phyloP scores from a whole-genome alignment of 2,888 invertebrate species.

The Fragum fragum region DNA sequence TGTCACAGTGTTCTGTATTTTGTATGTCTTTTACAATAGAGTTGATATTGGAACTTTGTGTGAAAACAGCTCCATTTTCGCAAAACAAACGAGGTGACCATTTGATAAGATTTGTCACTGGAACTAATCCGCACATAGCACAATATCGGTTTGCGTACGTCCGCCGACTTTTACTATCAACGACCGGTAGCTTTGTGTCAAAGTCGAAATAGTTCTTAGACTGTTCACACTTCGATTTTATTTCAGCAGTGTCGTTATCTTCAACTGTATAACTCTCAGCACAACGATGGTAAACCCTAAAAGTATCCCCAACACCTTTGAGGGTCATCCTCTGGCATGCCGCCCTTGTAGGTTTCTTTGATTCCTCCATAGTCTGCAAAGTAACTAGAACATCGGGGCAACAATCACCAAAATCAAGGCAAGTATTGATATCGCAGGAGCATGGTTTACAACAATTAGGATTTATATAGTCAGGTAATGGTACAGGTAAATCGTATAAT shows the following conservation, averaged over 20 bases:
- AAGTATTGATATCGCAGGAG: constrained; percentile 2
- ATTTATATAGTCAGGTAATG: not conserved
- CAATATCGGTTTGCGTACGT: not conserved
- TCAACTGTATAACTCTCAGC: not conserved
- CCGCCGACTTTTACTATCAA: not conserved
- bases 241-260: not conserved
- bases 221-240: constrained; percentile 10
- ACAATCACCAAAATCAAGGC: constrained; percentile 10
- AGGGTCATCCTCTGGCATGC: not conserved
- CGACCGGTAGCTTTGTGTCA: not conserved
- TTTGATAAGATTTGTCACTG: not conserved
- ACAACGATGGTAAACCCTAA: constrained; percentile 6
- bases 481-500: not conserved
- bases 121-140: not conserved
- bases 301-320: not conserved
- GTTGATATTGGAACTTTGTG: not conserved
- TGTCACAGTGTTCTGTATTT: not conserved
- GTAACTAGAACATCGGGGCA: constrained; percentile 5
- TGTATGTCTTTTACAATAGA: not conserved
- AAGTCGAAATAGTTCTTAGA: not conserved
- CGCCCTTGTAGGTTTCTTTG: not conserved
- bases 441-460: constrained; percentile 10
- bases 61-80: not conserved
- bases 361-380: not conserved
- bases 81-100: not conserved